Evolutionary conservation across 2,888 invertebrate species (phyloP).

Genomic region (Iselma pallidipennis): DNA sequence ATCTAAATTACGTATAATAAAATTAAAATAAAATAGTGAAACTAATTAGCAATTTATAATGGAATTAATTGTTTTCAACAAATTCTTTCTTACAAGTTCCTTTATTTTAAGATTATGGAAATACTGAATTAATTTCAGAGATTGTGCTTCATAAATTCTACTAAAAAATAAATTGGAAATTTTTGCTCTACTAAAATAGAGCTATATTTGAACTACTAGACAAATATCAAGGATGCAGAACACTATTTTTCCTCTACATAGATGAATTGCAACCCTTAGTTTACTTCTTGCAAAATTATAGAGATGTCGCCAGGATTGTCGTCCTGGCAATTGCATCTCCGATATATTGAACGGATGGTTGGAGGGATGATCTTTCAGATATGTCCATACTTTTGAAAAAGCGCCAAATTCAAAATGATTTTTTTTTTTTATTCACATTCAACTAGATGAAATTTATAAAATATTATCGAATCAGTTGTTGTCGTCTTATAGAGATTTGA

Average conservation of each 20-base stretch:
- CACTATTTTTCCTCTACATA: conserved; percentile 12
- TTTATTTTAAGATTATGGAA: too few relatives aligned
- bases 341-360: conserved; percentile 2
- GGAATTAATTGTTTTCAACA: too few relatives aligned
- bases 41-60: too few relatives aligned
- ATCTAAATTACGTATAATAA: too few relatives aligned
- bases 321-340: neutral
- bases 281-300: conserved; percentile 3
- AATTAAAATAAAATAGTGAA: too few relatives aligned
- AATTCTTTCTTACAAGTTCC: too few relatives aligned
- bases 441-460: too few relatives aligned
- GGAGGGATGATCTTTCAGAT: neutral
- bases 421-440: too few relatives aligned
- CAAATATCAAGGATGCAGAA: conserved; percentile 1
- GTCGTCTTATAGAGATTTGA: neutral
- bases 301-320: conserved; percentile 24
- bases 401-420: too few relatives aligned
- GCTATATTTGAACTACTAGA: neutral
- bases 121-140: too few relatives aligned
- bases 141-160: neutral
- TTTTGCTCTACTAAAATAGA: neutral
- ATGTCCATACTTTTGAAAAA: neutral
- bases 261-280: conserved; percentile 17
- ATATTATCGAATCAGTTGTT: too few relatives aligned
- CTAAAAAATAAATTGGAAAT: neutral